Conservation (phyloP, 2,113 vertebrate species). For the Actinemys pallida region DNA sequence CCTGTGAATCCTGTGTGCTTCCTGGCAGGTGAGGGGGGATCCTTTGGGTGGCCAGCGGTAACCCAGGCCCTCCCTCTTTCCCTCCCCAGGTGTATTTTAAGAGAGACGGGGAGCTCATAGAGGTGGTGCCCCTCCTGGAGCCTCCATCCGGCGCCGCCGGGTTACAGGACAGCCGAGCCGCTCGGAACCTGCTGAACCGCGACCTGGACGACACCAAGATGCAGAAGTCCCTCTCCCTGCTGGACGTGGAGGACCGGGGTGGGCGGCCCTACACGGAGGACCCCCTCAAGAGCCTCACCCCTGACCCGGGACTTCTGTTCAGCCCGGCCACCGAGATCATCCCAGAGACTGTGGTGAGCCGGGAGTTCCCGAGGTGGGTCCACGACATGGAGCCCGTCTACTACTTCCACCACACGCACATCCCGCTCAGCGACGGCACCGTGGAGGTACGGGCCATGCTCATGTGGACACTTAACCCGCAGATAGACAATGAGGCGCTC, state of each 20-base stretch:
- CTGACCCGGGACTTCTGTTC: constrained; percentile 73
- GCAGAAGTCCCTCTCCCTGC: constrained; percentile 84
- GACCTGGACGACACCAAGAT: constrained; percentile 92
- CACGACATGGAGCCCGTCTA: constrained; percentile 89
- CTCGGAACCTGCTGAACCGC: constrained; percentile 81
- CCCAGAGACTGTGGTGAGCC: constrained; percentile 93
- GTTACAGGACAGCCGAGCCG: constrained; percentile 66
- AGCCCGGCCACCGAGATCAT: constrained; percentile 84
- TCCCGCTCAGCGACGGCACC: constrained; percentile 85
- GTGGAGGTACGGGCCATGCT: constrained; percentile 91
- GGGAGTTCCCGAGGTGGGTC: constrained; percentile 95
- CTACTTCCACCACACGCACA: constrained; percentile 86
- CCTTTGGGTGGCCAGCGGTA: not conserved
- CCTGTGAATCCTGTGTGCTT: not conserved
- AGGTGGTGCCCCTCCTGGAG: constrained; percentile 85
- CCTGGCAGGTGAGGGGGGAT: not conserved
- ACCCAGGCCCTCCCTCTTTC: accelerated
- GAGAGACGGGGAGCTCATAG: constrained; percentile 89
- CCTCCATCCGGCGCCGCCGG: constrained; percentile 68
- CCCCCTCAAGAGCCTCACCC: constrained; percentile 73
- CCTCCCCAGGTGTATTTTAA: constrained; percentile 91
- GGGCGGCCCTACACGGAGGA: constrained; percentile 80
- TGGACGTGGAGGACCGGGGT: constrained; percentile 71
- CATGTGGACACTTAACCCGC: constrained; percentile 94
- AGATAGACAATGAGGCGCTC: constrained; percentile 93